Evolutionary conservation across 1,140 invertebrate genomes (phyloP).

Genomic region (Bombus huntii): DNA sequence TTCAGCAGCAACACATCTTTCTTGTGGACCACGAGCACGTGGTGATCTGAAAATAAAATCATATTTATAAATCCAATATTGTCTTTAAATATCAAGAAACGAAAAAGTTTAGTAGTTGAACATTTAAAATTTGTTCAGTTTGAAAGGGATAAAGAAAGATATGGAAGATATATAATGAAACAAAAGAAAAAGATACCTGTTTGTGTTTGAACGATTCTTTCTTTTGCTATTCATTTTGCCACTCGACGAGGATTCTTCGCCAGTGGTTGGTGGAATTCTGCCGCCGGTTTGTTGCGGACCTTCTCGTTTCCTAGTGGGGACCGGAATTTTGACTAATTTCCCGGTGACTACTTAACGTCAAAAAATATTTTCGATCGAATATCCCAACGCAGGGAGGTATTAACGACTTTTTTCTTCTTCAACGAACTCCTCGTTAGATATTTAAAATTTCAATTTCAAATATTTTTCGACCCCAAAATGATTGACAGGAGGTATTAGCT

Average conservation of each 20-base stretch:
- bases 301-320: slow-evolving; percentile 84
- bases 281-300: slow-evolving; percentile 82
- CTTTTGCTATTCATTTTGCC: slow-evolving; percentile 82
- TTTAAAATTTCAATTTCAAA: slow-evolving; percentile 5
- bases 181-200: slow-evolving; percentile 72
- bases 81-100: neutral
- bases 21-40: slow-evolving; percentile 82
- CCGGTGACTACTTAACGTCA: slow-evolving; percentile 63
- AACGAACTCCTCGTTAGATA: slow-evolving; percentile 20
- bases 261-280: slow-evolving; percentile 78
- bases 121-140: neutral
- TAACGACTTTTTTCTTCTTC: neutral
- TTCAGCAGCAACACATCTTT: slow-evolving; percentile 86
- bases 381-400: slow-evolving; percentile 30
- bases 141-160: neutral
- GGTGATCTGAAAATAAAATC: slow-evolving; percentile 83
- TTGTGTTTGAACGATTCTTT: slow-evolving; percentile 81
- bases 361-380: slow-evolving; percentile 54
- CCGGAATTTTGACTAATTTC: slow-evolving; percentile 85
- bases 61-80: neutral
- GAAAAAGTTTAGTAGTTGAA: neutral
- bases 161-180: neutral
- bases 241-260: slow-evolving; percentile 75
- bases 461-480: slow-evolving; percentile 7
- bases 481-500: slow-evolving; percentile 23